phyloP scores from a whole-genome alignment of 2,797 vertebrate genomes.

The Pseudocheirus occidentalis region DNA sequence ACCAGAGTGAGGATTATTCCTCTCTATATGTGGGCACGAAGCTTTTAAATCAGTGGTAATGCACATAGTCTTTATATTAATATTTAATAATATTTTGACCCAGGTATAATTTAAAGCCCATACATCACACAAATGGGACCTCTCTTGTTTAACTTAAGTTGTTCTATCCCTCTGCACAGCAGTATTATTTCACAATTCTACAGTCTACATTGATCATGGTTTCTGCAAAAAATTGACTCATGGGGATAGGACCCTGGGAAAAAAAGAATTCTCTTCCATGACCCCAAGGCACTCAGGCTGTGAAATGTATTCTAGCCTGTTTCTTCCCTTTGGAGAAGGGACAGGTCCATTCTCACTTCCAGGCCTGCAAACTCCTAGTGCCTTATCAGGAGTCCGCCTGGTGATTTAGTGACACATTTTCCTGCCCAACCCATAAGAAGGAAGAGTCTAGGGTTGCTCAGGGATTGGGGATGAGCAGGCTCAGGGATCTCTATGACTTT shows the following conservation, averaged over 20 bases:
- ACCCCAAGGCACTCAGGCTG: not conserved
- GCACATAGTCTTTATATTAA: slow-evolving; percentile 12
- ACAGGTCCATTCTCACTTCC: not conserved
- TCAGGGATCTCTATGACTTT: not conserved
- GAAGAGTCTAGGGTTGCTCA: not conserved
- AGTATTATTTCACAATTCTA: slow-evolving; percentile 13
- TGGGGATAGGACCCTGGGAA: slow-evolving; percentile 15
- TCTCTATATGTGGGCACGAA: not conserved
- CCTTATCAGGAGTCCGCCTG: not conserved
- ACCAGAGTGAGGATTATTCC: not conserved
- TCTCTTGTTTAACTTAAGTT: slow-evolving; percentile 10
- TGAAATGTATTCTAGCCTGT: slow-evolving; percentile 31
- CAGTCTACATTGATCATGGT: not conserved
- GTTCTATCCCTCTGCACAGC: not conserved
- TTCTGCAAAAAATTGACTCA: slow-evolving; percentile 20
- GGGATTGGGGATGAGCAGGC: not conserved
- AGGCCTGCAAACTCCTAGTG: not conserved
- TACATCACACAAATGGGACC: slow-evolving; percentile 49
- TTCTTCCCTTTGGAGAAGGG: not conserved
- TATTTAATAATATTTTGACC: slow-evolving; percentile 53
- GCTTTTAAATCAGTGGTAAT: not conserved
- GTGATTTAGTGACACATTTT: not conserved
- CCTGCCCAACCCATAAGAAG: not conserved
- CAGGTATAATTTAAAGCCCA: slow-evolving; percentile 36
- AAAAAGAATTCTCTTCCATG: slow-evolving; percentile 15